phyloP scores from a whole-genome alignment of 2,888 invertebrate species.

The Cryptosula pallasiana region DNA sequence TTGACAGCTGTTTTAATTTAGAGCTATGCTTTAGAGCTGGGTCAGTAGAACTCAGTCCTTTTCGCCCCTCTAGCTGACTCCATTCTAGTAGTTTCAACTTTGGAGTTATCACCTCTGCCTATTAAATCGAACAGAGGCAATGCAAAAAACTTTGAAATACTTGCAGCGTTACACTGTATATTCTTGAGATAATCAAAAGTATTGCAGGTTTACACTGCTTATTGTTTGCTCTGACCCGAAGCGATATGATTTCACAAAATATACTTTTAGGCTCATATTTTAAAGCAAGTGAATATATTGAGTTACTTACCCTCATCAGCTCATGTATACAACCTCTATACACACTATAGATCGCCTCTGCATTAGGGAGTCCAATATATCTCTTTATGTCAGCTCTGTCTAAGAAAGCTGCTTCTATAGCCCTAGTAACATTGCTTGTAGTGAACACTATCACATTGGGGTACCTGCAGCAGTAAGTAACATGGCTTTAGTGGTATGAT shows the following conservation, averaged over 20 bases:
- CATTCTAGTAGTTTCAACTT: conserved; percentile 1
- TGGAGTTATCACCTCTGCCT: conserved; percentile 7
- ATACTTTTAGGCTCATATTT: too few relatives aligned
- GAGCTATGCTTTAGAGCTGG: not conserved
- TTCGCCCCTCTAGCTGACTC: not conserved
- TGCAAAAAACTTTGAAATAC: too few relatives aligned
- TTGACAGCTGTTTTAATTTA: not conserved
- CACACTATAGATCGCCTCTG: conserved; percentile 17
- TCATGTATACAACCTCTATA: conserved; percentile 17
- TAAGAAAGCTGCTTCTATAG: conserved; percentile 22
- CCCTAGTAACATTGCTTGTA: conserved; percentile 20
- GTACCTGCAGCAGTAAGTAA: not conserved
- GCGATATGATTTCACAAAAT: too few relatives aligned
- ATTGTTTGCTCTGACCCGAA: too few relatives aligned
- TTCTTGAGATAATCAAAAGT: too few relatives aligned
- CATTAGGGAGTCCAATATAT: conserved; percentile 3
- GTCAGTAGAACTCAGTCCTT: not conserved
- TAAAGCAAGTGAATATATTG: too few relatives aligned
- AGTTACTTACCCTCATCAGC: conserved; percentile 1
- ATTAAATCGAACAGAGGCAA: too few relatives aligned
- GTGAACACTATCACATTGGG: conserved; percentile 20
- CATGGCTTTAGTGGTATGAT: not conserved
- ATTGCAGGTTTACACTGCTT: too few relatives aligned
- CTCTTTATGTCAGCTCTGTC: conserved; percentile 22
- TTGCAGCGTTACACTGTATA: too few relatives aligned